phyloP scores from a whole-genome alignment of 2,113 vertebrate species.

The Pantherophis guttatus region DNA sequence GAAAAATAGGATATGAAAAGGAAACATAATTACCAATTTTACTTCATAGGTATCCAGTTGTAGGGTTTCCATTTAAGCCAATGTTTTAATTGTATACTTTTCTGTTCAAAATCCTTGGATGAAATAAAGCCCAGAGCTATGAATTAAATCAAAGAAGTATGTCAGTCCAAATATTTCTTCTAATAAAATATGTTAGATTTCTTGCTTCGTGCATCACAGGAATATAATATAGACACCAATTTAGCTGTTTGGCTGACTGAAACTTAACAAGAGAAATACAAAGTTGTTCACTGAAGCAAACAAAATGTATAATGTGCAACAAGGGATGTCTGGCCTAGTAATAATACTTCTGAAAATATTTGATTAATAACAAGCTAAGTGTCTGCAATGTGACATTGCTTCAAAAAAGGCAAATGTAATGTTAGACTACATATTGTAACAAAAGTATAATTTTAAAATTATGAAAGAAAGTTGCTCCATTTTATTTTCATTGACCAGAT shows the following conservation, averaged over 20 bases:
- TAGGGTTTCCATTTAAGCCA: background rate
- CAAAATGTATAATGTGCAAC: background rate
- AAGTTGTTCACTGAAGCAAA: background rate
- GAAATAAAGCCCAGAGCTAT: background rate
- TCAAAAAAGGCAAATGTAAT: background rate
- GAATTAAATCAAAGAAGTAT: background rate
- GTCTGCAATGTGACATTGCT: background rate
- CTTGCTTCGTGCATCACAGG: background rate
- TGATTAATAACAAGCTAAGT: background rate
- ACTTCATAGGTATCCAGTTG: background rate
- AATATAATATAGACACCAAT: constrained; percentile 17
- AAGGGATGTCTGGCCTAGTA: background rate
- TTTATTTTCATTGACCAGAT: background rate
- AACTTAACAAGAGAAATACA: background rate
- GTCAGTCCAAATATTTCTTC: background rate
- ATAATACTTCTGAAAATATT: background rate
- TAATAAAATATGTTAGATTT: accelerated
- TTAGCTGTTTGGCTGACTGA: background rate
- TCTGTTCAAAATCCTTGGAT: background rate
- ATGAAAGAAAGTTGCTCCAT: background rate
- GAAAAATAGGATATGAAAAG: background rate
- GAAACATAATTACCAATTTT: background rate
- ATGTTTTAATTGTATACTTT: background rate
- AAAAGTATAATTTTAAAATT: background rate
- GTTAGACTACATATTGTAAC: background rate